These are phyloP conservation scores for Dasyornis broadbenti DNA, from an alignment of 2,113 vertebrate genomes.

Conservation along the genomic window DNA sequence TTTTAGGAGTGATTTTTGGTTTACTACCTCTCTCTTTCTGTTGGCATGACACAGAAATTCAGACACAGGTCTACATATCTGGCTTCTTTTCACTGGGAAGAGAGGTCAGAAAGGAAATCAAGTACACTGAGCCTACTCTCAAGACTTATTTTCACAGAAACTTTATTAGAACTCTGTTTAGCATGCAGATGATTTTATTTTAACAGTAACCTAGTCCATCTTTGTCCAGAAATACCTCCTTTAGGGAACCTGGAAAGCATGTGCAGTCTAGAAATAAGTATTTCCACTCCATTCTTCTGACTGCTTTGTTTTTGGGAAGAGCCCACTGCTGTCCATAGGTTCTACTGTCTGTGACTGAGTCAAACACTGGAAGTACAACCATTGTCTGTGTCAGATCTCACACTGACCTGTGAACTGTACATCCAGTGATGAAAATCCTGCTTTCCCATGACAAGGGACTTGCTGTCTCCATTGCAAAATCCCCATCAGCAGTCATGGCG, in stretches of 20 bases:
- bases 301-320: background rate
- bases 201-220: background rate
- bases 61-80: background rate
- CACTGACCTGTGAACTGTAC: background rate
- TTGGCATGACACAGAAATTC: background rate
- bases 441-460: background rate
- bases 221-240: background rate
- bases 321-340: background rate
- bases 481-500: background rate
- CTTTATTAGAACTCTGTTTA: background rate
- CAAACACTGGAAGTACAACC: background rate
- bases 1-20: background rate
- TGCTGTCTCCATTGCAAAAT: background rate
- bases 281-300: background rate
- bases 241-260: background rate
- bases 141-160: background rate
- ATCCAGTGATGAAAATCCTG: background rate
- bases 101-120: background rate
- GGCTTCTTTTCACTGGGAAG: background rate
- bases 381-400: background rate
- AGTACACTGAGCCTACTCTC: background rate
- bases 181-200: background rate
- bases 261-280: background rate
- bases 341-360: background rate
- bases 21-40: background rate